Conservation (phyloP, 2,113 vertebrate species). For the Aegithalos caudatus region DNA sequence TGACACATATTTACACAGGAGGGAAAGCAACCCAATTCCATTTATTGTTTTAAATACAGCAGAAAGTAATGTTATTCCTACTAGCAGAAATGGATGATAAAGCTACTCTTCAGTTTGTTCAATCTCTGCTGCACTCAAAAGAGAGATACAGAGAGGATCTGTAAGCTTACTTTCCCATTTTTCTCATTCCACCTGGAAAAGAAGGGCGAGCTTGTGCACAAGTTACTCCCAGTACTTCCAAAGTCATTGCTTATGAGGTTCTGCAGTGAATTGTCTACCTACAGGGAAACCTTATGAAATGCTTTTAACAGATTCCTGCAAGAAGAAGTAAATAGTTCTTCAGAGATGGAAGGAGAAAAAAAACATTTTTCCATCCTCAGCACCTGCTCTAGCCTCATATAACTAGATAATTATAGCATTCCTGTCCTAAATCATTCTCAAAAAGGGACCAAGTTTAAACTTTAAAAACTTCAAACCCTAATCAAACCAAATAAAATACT, state of each 20-base stretch:
- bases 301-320: conserved; percentile 22
- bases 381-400: conserved; percentile 50
- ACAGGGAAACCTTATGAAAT: conserved; percentile 3
- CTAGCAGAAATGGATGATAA: not conserved
- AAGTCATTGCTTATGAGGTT: not conserved
- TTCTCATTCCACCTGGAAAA: not conserved
- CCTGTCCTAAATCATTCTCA: conserved; percentile 34
- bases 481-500: conserved; percentile 52
- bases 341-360: conserved; percentile 36
- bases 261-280: not conserved
- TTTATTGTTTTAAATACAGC: not conserved
- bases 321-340: conserved; percentile 18
- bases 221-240: not conserved
- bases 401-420: conserved; percentile 55
- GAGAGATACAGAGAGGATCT: not conserved
- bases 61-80: not conserved
- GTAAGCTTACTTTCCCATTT: not conserved
- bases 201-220: not conserved
- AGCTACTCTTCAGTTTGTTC: not conserved
- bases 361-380: conserved; percentile 2
- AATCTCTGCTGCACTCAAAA: not conserved
- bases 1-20: not conserved
- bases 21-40: not conserved
- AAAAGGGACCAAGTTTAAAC: conserved; percentile 41
- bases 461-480: conserved; percentile 51